These are phyloP conservation scores for Abrostola triplasia DNA, from an alignment of 2,888 invertebrate species.

Conservation along the genomic window DNA sequence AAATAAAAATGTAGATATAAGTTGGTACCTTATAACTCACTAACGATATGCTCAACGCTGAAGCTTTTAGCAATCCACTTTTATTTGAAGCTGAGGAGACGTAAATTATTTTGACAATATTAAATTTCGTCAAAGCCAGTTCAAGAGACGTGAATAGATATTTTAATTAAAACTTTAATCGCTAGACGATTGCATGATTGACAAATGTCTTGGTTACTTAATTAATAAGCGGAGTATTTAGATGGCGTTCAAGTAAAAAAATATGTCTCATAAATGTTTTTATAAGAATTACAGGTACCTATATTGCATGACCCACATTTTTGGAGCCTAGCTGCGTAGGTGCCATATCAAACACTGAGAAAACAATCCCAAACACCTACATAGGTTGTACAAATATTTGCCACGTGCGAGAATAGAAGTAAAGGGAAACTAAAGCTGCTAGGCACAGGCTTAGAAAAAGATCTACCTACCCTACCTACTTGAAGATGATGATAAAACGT, in stretches of 20 bases:
- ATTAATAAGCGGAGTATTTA: not conserved
- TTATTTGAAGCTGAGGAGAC: conserved; percentile 16
- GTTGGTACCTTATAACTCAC: not conserved
- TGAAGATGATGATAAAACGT: no score
- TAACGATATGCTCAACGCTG: not conserved
- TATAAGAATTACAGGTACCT: not conserved
- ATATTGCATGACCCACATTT: no score
- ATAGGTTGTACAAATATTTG: no score
- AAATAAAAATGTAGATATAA: no score
- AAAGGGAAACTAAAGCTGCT: no score
- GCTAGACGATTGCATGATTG: conserved; percentile 18
- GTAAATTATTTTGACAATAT: conserved; percentile 17
- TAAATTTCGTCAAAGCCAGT: conserved; percentile 28
- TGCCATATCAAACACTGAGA: no score
- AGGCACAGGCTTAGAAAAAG: no score
- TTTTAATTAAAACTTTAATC: conserved; percentile 29
- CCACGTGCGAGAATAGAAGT: no score
- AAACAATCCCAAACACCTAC: no score
- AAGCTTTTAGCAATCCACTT: not conserved
- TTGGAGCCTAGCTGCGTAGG: no score
- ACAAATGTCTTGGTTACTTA: conserved; percentile 11
- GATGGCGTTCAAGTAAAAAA: no score
- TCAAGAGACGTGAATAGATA: conserved; percentile 22
- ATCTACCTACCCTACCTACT: no score
- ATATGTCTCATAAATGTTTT: not conserved